Conservation (phyloP, 2,888 invertebrate species). For the Pseudanteris insignis region DNA sequence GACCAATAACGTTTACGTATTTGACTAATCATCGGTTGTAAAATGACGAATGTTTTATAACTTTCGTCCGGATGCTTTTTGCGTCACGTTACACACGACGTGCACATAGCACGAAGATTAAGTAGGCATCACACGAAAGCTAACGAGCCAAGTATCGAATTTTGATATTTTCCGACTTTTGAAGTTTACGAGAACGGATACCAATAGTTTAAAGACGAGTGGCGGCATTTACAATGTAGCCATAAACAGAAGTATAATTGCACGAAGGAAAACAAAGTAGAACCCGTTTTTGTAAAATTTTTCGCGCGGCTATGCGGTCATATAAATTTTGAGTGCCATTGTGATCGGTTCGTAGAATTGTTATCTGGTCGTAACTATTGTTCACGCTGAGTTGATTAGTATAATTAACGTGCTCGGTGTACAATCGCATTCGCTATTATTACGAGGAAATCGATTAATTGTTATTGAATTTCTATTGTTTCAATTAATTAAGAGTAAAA, state of each 20-base stretch:
- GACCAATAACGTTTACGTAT: constrained; percentile 17
- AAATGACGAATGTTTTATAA: constrained; percentile 19
- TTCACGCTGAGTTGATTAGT: constrained; percentile 28
- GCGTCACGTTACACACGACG: background rate
- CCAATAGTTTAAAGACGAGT: constrained; percentile 3
- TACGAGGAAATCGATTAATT: constrained; percentile 19
- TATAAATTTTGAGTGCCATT: constrained; percentile 6
- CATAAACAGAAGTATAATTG: constrained; percentile 23
- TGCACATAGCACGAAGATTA: constrained; percentile 8
- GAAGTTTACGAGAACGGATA: constrained; percentile 15
- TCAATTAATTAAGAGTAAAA: too few relatives aligned
- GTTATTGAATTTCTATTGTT: too few relatives aligned
- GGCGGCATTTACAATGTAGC: constrained; percentile 13
- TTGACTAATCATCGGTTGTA: constrained; percentile 29
- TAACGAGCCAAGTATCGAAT: too few relatives aligned
- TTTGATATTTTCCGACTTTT: too few relatives aligned
- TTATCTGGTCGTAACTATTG: constrained; percentile 23
- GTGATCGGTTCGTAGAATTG: constrained; percentile 17
- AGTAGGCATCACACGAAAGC: too few relatives aligned
- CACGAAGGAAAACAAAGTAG: background rate
- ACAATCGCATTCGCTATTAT: constrained; percentile 8
- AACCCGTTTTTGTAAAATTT: constrained; percentile 1
- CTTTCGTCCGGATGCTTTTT: background rate
- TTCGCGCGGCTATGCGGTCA: constrained; percentile 4
- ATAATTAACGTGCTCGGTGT: constrained; percentile 15